Base-by-base conservation (phyloP, 2,888 invertebrate genomes). In the Antheraea assamensis region DNA sequence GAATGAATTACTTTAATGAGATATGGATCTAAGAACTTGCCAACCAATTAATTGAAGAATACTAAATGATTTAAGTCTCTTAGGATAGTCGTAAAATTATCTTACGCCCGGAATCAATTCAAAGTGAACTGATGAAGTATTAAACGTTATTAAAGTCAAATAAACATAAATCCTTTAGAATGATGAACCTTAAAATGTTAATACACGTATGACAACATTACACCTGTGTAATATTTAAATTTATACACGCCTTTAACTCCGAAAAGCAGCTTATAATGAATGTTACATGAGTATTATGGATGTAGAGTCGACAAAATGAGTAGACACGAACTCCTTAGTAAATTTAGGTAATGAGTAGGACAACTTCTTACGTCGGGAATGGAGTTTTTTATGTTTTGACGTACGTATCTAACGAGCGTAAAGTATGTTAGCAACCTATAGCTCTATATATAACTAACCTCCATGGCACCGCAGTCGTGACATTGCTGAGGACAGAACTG, bases 251-350 rank as follows among this genome's bases (percentile, higher is more conserved):
- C 74, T 68, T 55, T 80, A 78, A 79, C 78, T 79, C 79, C 77
- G 79, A 82, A 78, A 78, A 81, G 76, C 77, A 76, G 83, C 83
- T 83, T 86, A 84, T 84, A 84, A 87, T 87, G 83, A 88, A 88
- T 87, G 87, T 87, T 82, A 87, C 85, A 86, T 86, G 86, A 88
- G 87, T 81, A 84, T 87, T 86, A 87, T 82, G 83, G 80, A 83
- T 84, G 84, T 83, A 77, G 82, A 82, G 81, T 80, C 78, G 82
- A 78, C 80, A 78, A 85, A 84, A 85, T 83, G 83, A 84, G 82
- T 79, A 83, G 80, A 79, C 82, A 79, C 78, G 76, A 79, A 80
- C 81, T 80, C 82, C 79, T 35, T 35, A 70, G 55, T 58, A 58
- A n/a, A 71, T 35, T 71, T 74, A 73, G n/a, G n/a, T 52, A 52